Evolutionary conservation across 2,113 vertebrate genomes (phyloP), one percentile per base, ranked within the genome.

Genomic region (Eulacestoma nigropectus): DNA sequence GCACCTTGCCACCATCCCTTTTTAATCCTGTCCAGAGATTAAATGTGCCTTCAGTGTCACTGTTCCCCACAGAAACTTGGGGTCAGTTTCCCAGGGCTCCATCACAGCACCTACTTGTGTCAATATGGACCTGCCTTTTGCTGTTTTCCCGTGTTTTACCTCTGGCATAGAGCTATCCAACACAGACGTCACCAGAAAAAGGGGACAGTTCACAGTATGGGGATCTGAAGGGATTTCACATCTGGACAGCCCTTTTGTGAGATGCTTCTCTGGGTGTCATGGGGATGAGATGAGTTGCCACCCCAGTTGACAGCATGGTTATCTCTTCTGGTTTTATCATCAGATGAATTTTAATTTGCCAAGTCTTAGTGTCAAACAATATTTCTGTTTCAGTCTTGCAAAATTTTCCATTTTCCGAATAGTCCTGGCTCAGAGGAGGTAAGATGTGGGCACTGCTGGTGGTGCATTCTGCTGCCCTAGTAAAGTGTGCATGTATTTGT

Each of bases 281-380:
- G 6, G 32, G 33, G 47, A 63, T 0, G 1, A 84, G 56, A 47
- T 0, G 1, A 91, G 30, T 42, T 91, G 39, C 8, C 12, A 41
- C 30, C 3, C 6, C 3, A 3, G 2, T 2, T 41, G 72, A 41
- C 42, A 63, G 29, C 22, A 27, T 4, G 4, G 11, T 8, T 47
- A 86, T 16, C 27, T 64, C n/a, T 39, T 62, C 20, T 59, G 39
- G 3, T 76, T 86, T 88, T 68, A 56, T 42, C 44, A 56, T 25
- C 4, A n/a, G 39, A 80, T 2, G 4, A 37, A 42, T 50, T 83
- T 84, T 63, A 78, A 69, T 42, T 27, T 41, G 7, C 11, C 32
- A 10, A 4, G 19, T 77, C 10, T n/a, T 41, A 44, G 12, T 56
- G 47, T 52, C 44, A 87, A 59, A 73, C 15, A 69, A 15, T 33